phyloP scores from a whole-genome alignment of 2,797 vertebrate genomes.

The Simalia tracyae region DNA sequence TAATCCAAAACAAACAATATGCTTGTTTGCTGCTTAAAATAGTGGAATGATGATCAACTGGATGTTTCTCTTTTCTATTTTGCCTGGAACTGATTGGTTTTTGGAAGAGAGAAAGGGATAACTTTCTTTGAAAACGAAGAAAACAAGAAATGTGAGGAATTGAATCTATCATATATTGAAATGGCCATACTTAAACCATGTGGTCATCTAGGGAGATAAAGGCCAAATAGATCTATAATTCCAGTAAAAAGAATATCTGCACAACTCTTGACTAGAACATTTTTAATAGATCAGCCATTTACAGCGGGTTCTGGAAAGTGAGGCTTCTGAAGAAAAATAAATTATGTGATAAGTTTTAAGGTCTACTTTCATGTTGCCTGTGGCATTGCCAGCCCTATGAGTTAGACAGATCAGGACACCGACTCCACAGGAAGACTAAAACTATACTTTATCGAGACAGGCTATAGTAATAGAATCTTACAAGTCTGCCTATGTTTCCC shows the following conservation, averaged over 20 bases:
- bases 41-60: conserved; percentile 20
- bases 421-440: too few relatives aligned
- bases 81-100: conserved; percentile 20
- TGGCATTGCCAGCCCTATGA: too few relatives aligned
- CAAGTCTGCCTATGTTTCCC: background rate
- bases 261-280: background rate
- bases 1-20: background rate
- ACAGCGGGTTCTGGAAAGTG: background rate
- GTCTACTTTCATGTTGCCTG: too few relatives aligned
- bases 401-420: too few relatives aligned
- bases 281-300: background rate
- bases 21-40: conserved; percentile 9
- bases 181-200: background rate
- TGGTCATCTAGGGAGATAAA: too few relatives aligned
- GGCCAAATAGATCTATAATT: background rate
- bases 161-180: conserved; percentile 57
- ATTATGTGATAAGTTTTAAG: too few relatives aligned
- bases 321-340: background rate
- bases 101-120: conserved; percentile 5
- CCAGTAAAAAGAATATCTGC: background rate
- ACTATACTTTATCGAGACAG: background rate
- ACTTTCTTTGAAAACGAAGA: conserved; percentile 57
- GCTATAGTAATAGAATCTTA: background rate
- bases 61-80: background rate
- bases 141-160: conserved; percentile 69